Percentiles rank a stretch among this genome's conserved stretches.
Conservation (phyloP, 2,797 vertebrate genomes). For the Catostomus latipinnis region DNA sequence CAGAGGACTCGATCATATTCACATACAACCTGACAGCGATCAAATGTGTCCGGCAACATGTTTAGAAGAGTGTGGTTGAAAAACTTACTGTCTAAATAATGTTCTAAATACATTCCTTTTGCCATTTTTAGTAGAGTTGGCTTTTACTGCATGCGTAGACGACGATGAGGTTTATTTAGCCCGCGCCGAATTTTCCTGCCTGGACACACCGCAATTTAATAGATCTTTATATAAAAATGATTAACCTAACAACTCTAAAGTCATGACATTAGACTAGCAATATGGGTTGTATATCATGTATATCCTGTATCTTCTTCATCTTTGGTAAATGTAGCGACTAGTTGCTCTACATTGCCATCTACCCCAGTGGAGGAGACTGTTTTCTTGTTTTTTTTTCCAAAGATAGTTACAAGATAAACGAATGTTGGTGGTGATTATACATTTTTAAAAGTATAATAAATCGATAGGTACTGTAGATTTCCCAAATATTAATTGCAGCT, state of each 20-base stretch:
- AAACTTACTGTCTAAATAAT: slow-evolving; percentile 60
- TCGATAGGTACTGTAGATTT: too few species aligned
- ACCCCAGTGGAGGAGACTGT: not conserved
- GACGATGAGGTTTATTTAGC: slow-evolving; percentile 12
- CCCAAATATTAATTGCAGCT: too few species aligned
- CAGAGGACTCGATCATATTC: not conserved
- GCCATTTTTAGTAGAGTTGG: slow-evolving; percentile 41
- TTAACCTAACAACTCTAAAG: not conserved
- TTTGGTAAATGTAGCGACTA: not conserved
- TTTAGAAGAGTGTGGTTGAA: not conserved
- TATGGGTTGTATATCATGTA: not conserved
- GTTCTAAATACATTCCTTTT: slow-evolving; percentile 57
- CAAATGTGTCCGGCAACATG: not conserved
- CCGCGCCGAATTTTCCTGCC: slow-evolving; percentile 15
- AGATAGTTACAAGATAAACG: too few species aligned
- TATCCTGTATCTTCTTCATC: not conserved
- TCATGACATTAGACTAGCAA: not conserved
- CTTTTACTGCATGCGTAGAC: not conserved
- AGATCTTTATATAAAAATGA: not conserved
- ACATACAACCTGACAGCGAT: not conserved
- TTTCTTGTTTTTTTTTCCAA: too few species aligned
- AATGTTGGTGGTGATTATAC: too few species aligned
- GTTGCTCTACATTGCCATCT: not conserved
- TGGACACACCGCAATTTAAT: not conserved
- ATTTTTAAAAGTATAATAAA: too few species aligned